These are phyloP conservation scores for Lasioglossum figueresi DNA, from an alignment of 2,888 invertebrate genomes.

Conservation along the genomic window DNA sequence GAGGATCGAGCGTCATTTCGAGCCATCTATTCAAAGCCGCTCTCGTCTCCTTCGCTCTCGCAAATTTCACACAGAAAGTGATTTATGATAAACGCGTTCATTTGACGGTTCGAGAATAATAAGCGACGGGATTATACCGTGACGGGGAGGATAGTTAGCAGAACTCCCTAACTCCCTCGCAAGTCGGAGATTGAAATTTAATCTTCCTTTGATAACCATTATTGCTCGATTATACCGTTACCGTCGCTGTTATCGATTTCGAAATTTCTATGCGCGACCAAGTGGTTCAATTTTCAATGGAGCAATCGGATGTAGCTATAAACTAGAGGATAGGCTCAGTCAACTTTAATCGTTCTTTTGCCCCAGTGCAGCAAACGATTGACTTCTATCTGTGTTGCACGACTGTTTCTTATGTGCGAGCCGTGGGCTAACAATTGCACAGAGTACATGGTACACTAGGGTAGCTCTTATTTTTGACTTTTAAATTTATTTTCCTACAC, in stretches of 20 bases:
- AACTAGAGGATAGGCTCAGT: background rate
- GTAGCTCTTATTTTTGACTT: too few species aligned
- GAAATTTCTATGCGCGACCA: background rate
- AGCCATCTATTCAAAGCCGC: conserved; percentile 54
- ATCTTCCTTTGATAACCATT: background rate
- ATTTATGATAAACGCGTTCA: conserved; percentile 49
- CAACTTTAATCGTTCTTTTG: too few species aligned
- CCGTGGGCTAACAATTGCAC: background rate
- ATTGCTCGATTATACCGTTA: background rate
- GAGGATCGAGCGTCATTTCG: conserved; percentile 59
- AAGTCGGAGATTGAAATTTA: background rate
- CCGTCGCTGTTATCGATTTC: background rate
- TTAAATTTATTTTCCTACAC: too few species aligned
- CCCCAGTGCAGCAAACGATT: background rate
- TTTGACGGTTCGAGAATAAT: conserved; percentile 31
- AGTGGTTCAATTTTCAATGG: background rate
- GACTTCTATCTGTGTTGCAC: background rate
- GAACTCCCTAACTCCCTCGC: background rate
- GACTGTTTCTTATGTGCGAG: background rate
- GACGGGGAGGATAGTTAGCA: background rate
- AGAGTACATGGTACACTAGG: too few species aligned
- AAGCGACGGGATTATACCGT: conserved; percentile 17
- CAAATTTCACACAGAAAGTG: conserved; percentile 44
- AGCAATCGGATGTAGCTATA: background rate
- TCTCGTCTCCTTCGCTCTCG: conserved; percentile 42